Conservation (phyloP, 2,888 invertebrate genomes). For the Patella depressa region DNA sequence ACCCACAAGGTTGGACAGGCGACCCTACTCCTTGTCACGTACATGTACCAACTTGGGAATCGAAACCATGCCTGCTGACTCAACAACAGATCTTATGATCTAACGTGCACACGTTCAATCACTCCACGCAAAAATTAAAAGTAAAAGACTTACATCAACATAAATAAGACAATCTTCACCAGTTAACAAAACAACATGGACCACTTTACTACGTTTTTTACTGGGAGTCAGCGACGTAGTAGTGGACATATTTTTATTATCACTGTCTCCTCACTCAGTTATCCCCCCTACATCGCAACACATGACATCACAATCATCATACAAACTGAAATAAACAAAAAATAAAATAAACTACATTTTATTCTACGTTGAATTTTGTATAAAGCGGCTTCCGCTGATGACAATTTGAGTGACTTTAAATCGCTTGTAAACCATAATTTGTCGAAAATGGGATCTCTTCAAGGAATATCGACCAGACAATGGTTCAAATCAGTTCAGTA, state of each 20-base stretch:
- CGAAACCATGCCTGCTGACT: too few species aligned
- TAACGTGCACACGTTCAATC: too few species aligned
- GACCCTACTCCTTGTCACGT: too few species aligned
- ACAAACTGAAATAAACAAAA: too few species aligned
- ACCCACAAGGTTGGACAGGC: too few species aligned
- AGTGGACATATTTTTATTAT: background rate
- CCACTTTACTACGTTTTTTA: conserved; percentile 60
- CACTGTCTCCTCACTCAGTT: background rate
- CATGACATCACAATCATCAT: background rate
- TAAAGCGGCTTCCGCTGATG: background rate
- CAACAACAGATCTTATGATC: too few species aligned
- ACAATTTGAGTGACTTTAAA: too few species aligned
- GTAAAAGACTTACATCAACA: conserved; percentile 59
- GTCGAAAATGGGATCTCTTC: too few species aligned
- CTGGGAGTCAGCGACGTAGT: conserved; percentile 20
- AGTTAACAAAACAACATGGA: conserved; percentile 56
- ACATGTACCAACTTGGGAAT: too few species aligned
- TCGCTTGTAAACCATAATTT: too few species aligned
- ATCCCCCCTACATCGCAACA: conserved; percentile 5
- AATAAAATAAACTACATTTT: conserved; percentile 25
- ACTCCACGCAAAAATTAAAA: background rate
- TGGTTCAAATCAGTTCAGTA: too few species aligned
- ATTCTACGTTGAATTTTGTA: background rate
- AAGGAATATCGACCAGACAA: too few species aligned
- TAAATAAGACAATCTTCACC: conserved; percentile 51